Percentiles rank a stretch among this genome's conserved stretches.
These are phyloP conservation scores for Drosophila sp. DNA, from an alignment of 1,140 invertebrate species.

Conservation along the genomic window DNA sequence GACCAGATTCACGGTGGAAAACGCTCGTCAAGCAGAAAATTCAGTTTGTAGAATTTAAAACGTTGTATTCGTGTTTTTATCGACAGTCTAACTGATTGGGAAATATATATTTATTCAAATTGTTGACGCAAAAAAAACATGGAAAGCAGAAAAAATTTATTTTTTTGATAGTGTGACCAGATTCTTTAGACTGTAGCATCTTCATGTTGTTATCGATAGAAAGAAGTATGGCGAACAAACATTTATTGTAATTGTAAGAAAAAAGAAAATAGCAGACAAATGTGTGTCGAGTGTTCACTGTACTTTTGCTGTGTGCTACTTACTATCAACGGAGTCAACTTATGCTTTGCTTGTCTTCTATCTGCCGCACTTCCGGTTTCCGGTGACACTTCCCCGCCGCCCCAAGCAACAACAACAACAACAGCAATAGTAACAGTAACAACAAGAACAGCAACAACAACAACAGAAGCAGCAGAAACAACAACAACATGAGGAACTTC, in stretches of 20 bases:
- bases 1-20: too few relatives aligned
- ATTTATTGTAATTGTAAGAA: too few relatives aligned
- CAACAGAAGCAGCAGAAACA: slow-evolving; percentile 37
- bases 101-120: slow-evolving; percentile 1
- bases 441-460: slow-evolving; percentile 43
- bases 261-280: too few relatives aligned
- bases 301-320: slow-evolving; percentile 15
- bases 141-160: background rate
- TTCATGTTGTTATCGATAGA: too few relatives aligned
- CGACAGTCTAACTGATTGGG: too few relatives aligned
- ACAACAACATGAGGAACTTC: slow-evolving; percentile 50
- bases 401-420: slow-evolving; percentile 41
- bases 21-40: too few relatives aligned
- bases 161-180: too few relatives aligned
- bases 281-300: background rate
- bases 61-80: too few relatives aligned
- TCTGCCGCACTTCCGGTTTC: slow-evolving; percentile 81
- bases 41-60: too few relatives aligned
- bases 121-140: background rate
- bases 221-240: too few relatives aligned
- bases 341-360: slow-evolving; percentile 57
- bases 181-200: too few relatives aligned
- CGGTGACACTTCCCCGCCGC: slow-evolving; percentile 72
- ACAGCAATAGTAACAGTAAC: slow-evolving; percentile 14
- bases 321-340: slow-evolving; percentile 27